Percentiles rank a stretch among this genome's conserved stretches.
phyloP scores from a whole-genome alignment of 1,140 invertebrate genomes.

The Drosophila quadrilineata region DNA sequence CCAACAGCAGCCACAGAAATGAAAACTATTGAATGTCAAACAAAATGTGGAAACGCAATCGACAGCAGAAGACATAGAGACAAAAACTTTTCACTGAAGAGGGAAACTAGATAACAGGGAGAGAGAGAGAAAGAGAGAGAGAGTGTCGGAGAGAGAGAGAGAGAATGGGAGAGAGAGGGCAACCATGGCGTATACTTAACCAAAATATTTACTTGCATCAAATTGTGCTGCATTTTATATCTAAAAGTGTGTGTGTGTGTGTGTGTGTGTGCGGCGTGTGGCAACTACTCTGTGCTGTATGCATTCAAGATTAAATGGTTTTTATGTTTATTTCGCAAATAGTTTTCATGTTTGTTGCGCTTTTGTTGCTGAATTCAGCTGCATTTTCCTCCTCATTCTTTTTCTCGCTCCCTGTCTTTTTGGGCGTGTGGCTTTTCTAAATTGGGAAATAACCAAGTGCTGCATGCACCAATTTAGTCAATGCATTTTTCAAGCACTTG shows the following conservation, averaged over 20 bases:
- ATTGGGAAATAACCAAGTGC: constrained; percentile 19
- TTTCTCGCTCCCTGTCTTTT: constrained; percentile 1
- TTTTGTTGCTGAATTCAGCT: not conserved
- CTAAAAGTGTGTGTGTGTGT: constrained; percentile 3
- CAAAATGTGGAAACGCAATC: constrained; percentile 64
- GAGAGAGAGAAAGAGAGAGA: not conserved
- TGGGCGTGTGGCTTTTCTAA: constrained; percentile 4
- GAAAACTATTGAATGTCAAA: constrained; percentile 77
- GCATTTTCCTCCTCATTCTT: constrained; percentile 14
- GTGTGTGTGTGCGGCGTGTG: constrained; percentile 1
- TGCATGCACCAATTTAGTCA: constrained; percentile 23
- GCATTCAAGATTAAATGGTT: constrained; percentile 67
- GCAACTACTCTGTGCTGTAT: constrained; percentile 24
- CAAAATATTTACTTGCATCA: constrained; percentile 63
- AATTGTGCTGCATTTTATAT: constrained; percentile 33
- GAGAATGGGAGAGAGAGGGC: not conserved
- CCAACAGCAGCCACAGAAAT: constrained; percentile 49
- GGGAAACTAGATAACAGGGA: constrained; percentile 5
- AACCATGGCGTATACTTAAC: constrained; percentile 68
- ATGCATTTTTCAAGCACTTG: too few relatives aligned
- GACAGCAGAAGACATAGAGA: constrained; percentile 25
- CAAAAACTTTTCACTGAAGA: not conserved
- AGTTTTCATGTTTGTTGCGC: constrained; percentile 33
- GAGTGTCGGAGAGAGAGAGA: not conserved
- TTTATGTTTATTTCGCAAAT: constrained; percentile 72